Conservation (phyloP, 2,797 vertebrate species). For the Hemitrygon akajei region DNA sequence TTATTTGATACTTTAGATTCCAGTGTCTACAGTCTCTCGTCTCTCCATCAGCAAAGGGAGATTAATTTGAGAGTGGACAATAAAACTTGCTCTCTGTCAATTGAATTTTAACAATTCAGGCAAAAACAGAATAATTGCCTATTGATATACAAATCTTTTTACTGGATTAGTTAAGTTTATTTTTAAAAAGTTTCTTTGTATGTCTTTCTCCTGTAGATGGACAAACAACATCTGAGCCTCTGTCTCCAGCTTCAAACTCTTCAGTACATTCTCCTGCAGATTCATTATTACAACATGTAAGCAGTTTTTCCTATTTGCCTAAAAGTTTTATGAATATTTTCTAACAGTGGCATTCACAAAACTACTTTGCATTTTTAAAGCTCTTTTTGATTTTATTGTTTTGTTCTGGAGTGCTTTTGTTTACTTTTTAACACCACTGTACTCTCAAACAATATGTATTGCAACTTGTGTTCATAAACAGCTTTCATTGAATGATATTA, state of each 20-base stretch:
- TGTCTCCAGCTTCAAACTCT: constrained; percentile 68
- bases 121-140: not conserved
- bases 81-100: not conserved
- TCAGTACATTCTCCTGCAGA: constrained; percentile 65
- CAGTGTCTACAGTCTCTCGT: too few relatives aligned
- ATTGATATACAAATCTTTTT: not conserved
- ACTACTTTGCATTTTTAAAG: not conserved
- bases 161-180: too few relatives aligned
- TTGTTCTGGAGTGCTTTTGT: not conserved
- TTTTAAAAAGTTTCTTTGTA: not conserved
- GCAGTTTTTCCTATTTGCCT: not conserved
- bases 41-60: too few relatives aligned
- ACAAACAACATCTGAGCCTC: constrained; percentile 58
- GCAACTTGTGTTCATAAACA: too few relatives aligned
- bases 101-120: not conserved
- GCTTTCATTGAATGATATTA: not conserved
- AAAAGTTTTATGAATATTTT: not conserved
- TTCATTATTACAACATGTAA: constrained; percentile 12
- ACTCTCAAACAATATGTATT: not conserved
- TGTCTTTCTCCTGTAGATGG: not conserved
- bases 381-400: not conserved
- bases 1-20: too few relatives aligned
- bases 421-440: not conserved
- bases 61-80: not conserved
- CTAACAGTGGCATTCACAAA: not conserved